phyloP scores from a whole-genome alignment of 2,113 vertebrate species.

The Terrapene triunguis region DNA sequence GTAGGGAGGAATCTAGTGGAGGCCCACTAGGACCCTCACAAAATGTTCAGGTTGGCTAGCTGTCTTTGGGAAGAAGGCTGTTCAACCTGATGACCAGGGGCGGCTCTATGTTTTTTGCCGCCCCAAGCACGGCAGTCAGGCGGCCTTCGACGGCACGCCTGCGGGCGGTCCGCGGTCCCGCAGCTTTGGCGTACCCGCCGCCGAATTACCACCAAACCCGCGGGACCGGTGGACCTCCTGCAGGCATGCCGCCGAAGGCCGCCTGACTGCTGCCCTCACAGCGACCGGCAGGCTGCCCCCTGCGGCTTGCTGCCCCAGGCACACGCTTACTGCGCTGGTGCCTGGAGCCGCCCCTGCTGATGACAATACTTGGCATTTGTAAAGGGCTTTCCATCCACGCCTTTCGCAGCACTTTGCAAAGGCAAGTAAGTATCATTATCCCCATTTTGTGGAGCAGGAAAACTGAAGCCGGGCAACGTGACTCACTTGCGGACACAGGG shows the following conservation, averaged over 20 bases:
- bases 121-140: no score
- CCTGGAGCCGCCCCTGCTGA: neutral
- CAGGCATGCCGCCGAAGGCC: no score
- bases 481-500: neutral
- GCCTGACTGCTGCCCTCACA: no score
- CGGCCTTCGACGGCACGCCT: no score
- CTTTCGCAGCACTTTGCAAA: neutral
- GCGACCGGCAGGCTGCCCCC: no score
- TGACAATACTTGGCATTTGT: neutral
- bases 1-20: neutral
- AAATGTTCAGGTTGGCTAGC: rapidly evolving
- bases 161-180: no score
- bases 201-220: no score
- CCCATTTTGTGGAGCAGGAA: neutral
- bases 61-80: neutral
- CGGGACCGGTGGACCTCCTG: no score
- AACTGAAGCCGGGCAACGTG: neutral
- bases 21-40: neutral
- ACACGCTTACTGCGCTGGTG: no score
- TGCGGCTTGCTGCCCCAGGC: no score
- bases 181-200: no score
- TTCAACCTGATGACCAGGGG: neutral
- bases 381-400: neutral
- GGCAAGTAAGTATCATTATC: neutral
- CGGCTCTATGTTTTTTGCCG: no score